Evolutionary conservation across 1,140 invertebrate species (phyloP), one percentile per base, ranked within the genome.

Genomic region (Eueides isabella): DNA sequence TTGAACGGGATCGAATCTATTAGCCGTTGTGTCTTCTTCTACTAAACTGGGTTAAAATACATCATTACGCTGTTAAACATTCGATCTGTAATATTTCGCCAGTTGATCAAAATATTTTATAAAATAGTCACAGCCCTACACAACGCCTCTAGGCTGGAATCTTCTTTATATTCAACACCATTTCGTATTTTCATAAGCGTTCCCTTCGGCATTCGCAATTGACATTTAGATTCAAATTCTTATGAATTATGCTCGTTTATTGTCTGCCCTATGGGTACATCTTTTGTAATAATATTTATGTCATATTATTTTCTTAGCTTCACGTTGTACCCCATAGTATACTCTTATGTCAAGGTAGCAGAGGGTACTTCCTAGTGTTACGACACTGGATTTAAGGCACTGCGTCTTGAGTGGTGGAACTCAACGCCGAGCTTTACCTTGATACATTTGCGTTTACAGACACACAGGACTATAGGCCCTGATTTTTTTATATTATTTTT

Each of bases 211-310:
- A 55, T 55, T 55, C 23, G 26, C 23, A 55, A 55, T 55, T 55
- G 48, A 55, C 48, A 23, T 55, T 55, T 26, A 44, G 48, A 55
- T 55, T 55, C 48, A 23, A 55, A 55, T 55, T 55, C 48, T 55
- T 55, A 55, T 55, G 48, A 55, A 26, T 55, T 55, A 55, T 55
- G 48, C 48, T 55, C 48, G 23, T 55, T 55, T 55, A 26, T 55
- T 55, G 23, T 55, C 48, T 55, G 23, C 12, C 48, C 23, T 55
- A 55, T n/a, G n/a, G n/a, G 12, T 26, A 55, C 19, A 26, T 55
- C 26, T 55, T 26, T 55, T 55, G 48, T 26, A 55, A 55, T 55
- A 55, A 55, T 44, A 44, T 44, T 19, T 19, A 44, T 19, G 19
- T 44, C n/a, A 19, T 19, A n/a, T n/a, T n/a, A n/a, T n/a, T n/a